Conservation (phyloP, 2,888 invertebrate species). For the Mesorhabditis sp. region DNA sequence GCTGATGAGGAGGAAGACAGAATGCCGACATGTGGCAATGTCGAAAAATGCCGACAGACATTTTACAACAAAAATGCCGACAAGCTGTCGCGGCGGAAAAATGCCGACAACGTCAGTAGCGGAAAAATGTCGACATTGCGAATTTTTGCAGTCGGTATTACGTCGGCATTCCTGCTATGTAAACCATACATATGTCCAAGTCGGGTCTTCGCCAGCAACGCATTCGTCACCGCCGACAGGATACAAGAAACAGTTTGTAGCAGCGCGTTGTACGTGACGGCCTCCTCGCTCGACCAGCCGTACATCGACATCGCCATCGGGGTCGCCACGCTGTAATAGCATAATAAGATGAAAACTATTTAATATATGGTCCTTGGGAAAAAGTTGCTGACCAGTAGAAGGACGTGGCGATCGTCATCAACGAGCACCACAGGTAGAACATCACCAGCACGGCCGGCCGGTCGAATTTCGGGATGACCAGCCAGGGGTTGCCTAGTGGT, state of each 20-base stretch:
- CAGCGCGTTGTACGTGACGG: conserved; percentile 35
- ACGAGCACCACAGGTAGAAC: conserved; percentile 36
- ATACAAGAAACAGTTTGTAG: conserved; percentile 30
- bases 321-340: conserved; percentile 31
- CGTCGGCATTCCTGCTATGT: too few species aligned
- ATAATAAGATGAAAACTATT: background rate
- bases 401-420: conserved; percentile 30
- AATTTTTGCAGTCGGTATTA: background rate
- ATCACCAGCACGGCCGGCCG: conserved; percentile 30
- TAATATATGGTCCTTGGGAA: background rate
- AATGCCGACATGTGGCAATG: background rate
- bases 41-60: background rate
- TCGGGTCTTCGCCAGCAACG: conserved; percentile 27
- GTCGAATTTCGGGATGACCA: conserved; percentile 34
- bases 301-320: conserved; percentile 33
- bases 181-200: conserved; percentile 29
- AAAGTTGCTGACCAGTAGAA: background rate
- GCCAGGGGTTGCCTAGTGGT: conserved; percentile 15
- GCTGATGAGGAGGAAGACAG: background rate
- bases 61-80: background rate
- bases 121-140: background rate
- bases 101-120: conserved; percentile 11
- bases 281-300: conserved; percentile 34
- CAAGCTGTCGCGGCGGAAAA: background rate
- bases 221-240: conserved; percentile 30